Conservation (phyloP, 1,140 invertebrate genomes). For the Helicoverpa armigera region DNA sequence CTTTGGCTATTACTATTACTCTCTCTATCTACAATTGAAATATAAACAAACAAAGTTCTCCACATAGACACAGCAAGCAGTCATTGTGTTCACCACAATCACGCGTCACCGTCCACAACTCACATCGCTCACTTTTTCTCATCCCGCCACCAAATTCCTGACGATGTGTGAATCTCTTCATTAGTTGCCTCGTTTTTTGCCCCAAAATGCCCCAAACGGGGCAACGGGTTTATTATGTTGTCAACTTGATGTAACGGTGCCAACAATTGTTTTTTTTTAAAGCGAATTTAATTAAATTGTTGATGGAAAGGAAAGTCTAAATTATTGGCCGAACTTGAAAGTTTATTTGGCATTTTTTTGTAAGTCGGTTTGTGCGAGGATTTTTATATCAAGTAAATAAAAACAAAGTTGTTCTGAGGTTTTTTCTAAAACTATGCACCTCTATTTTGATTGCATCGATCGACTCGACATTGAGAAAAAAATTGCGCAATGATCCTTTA, state of each 20-base stretch:
- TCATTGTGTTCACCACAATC: not conserved
- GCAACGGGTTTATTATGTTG: constrained; percentile 52
- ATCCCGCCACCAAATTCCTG: constrained; percentile 26
- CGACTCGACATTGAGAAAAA: not conserved
- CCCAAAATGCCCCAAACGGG: constrained; percentile 34
- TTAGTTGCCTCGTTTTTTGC: constrained; percentile 50
- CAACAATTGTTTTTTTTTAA: constrained; percentile 9
- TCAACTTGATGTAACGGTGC: constrained; percentile 48
- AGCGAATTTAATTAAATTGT: constrained; percentile 32
- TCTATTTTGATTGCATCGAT: not conserved
- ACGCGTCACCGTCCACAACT: constrained; percentile 3
- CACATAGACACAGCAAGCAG: not conserved
- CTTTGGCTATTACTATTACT: too few relatives aligned
- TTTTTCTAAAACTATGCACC: too few relatives aligned
- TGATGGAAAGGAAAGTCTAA: not conserved
- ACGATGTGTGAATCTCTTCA: constrained; percentile 52
- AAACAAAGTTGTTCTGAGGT: too few relatives aligned
- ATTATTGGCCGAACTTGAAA: not conserved
- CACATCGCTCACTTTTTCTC: constrained; percentile 9
- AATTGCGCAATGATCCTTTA: too few relatives aligned
- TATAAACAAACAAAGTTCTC: too few relatives aligned
- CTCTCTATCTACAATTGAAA: too few relatives aligned
- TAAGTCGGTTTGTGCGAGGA: too few relatives aligned
- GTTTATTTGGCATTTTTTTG: not conserved
- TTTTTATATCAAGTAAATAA: too few relatives aligned